Base-by-base conservation (phyloP, 92 coral and sea anemone species). In the Meandrina meandrites region DNA sequence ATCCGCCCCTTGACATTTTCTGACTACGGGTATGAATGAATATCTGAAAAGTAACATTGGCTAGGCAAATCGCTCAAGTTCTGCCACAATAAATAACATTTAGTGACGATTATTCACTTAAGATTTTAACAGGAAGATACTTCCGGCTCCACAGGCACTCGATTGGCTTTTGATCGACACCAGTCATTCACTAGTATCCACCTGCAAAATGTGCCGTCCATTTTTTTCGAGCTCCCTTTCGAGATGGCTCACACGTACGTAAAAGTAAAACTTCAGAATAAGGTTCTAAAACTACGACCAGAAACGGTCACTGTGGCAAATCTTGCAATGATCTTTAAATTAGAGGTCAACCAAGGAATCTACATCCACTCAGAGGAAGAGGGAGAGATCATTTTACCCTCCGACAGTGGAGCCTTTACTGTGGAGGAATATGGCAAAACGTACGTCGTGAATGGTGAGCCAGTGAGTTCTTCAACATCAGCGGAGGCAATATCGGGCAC, bases 391-490 rank as follows among this genome's bases (percentile, higher is more conserved):
- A 85, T 79, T 74, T 58, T 89, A 24, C 86, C 86, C 22, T 80
- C 69, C 19, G 75, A 79, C 19, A 75, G 21, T 50, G 88, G 85
- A 18, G 60, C 86, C 34, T 85, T 89, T 31, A 34, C 9, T 15
- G 76, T 79, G 17, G 92, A 85, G 70, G 75, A 89, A 47, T 78
- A 79, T n/a, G 36, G 47, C 30, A 78, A 84, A 85, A 85, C 75
- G 10, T 85, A 89, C 80, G 42, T 66, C 18, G 92, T 89, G 35
- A 85, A 85, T 79, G 78, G 86, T 15, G 89, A 85, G 53, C 88
- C 79, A 51, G 57, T 51, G 36, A 71, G 58, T 71, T 79, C 72
- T 21, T 6, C 62, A 28, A 35, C 74, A 60, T 50, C 74, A 79
- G 83, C 15, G 54, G 54, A 31, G 69, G 32, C 48, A 53, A 27